Evolutionary conservation across 2,797 vertebrate genomes (phyloP).

Genomic region (Smutsia gigantea): DNA sequence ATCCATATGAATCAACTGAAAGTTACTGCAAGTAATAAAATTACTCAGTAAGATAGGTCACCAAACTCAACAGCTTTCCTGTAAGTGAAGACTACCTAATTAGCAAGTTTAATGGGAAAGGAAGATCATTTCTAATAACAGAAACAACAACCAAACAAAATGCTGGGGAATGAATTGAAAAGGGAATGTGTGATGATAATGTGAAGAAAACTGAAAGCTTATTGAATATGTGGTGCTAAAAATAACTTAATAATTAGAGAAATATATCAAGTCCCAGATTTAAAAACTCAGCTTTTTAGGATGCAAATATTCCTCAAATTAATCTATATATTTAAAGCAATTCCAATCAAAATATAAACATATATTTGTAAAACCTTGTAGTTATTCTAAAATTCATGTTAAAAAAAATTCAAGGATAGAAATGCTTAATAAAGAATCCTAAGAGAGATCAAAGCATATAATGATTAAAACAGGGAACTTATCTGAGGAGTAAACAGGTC

Average conservation of each 20-base stretch:
- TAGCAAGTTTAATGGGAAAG: constrained; percentile 12
- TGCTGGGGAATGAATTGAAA: not conserved
- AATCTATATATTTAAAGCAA: not conserved
- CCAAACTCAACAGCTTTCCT: not conserved
- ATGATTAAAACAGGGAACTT: not conserved
- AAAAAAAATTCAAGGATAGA: not conserved
- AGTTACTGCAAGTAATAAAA: not conserved
- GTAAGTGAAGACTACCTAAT: not conserved
- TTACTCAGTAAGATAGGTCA: not conserved
- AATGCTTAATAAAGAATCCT: not conserved
- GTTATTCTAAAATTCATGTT: not conserved
- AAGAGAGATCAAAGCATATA: not conserved
- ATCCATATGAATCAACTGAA: not conserved
- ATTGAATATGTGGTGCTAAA: not conserved
- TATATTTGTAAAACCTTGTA: not conserved
- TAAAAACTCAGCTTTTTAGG: not conserved
- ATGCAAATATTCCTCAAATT: not conserved
- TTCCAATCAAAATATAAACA: not conserved
- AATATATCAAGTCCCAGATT: not conserved
- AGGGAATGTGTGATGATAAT: not conserved
- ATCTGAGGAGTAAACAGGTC: not conserved
- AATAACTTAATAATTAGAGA: not conserved
- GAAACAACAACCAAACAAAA: not conserved
- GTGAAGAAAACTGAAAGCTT: not conserved
- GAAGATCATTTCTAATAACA: not conserved